These are phyloP conservation scores for Gulo gulo DNA, from an alignment of 2,113 vertebrate genomes.

Conservation along the genomic window DNA sequence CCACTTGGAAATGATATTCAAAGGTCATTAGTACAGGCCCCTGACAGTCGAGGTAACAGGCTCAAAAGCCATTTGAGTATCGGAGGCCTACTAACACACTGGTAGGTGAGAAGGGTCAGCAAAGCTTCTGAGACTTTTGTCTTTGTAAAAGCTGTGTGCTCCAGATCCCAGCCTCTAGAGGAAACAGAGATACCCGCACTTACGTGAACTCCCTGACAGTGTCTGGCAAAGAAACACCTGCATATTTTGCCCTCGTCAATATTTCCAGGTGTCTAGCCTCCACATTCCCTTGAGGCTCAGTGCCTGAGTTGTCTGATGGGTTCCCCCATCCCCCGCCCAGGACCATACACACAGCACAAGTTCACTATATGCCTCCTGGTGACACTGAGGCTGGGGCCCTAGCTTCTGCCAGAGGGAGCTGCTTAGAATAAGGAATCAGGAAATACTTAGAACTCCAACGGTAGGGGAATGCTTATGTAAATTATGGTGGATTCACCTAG, in stretches of 20 bases:
- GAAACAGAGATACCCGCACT: not conserved
- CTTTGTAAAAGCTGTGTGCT: not conserved
- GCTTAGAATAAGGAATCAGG: not conserved
- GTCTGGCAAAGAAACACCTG: not conserved
- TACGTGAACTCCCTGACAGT: not conserved
- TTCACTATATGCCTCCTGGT: not conserved
- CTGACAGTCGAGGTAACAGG: not conserved
- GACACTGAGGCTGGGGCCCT: not conserved
- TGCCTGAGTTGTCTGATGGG: not conserved
- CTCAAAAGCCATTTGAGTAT: not conserved
- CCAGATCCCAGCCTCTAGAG: not conserved
- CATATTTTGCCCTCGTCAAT: not conserved
- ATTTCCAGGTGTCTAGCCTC: not conserved
- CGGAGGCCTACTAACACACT: not conserved
- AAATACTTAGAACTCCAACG: not conserved
- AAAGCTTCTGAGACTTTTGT: not conserved
- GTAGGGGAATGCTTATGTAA: not conserved
- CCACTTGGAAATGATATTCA: not conserved
- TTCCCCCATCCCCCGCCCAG: not conserved
- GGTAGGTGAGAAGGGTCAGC: not conserved
- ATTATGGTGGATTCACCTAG: not conserved
- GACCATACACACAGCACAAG: not conserved
- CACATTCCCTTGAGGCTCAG: not conserved
- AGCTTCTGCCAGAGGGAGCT: not conserved
- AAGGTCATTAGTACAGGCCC: not conserved